A percentile compares a stretch with the other conserved stretches of the same genome.
Evolutionary conservation across 2,797 vertebrate species (phyloP).

Genomic region (Phrynocephalus guinanensis): DNA sequence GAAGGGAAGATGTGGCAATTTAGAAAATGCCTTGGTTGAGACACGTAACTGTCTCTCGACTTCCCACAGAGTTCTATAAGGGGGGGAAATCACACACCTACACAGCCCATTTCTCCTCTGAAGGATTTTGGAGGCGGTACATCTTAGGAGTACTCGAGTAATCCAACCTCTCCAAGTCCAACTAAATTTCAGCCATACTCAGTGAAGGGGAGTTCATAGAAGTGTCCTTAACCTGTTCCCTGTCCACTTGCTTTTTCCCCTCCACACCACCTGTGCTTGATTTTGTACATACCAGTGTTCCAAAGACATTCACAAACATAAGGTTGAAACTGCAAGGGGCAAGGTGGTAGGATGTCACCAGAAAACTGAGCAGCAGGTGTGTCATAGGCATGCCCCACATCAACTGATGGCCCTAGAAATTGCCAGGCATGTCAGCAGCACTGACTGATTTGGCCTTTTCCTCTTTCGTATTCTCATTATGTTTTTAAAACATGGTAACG

Average conservation of each 20-base stretch:
- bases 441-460: slow-evolving; percentile 10
- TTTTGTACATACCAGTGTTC: not conserved
- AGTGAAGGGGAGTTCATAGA: not conserved
- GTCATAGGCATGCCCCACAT: not conserved
- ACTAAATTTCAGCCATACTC: not conserved
- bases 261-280: too few relatives aligned
- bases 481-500: not conserved
- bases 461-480: not conserved
- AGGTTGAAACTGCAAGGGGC: not conserved
- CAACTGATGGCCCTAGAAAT: not conserved
- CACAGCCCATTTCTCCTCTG: slow-evolving; percentile 12
- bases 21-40: slow-evolving; percentile 25
- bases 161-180: not conserved
- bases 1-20: fast-evolving
- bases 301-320: not conserved
- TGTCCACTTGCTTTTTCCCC: not conserved
- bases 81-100: not conserved
- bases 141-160: not conserved
- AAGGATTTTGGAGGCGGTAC: not conserved
- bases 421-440: not conserved
- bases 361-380: not conserved
- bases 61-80: not conserved
- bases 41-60: slow-evolving; percentile 30
- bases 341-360: not conserved
- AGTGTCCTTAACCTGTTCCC: not conserved